Evolutionary conservation across 1,140 invertebrate genomes (phyloP), one percentile per base, ranked within the genome.

Genomic region (Aphelenchoides fujianensis): DNA sequence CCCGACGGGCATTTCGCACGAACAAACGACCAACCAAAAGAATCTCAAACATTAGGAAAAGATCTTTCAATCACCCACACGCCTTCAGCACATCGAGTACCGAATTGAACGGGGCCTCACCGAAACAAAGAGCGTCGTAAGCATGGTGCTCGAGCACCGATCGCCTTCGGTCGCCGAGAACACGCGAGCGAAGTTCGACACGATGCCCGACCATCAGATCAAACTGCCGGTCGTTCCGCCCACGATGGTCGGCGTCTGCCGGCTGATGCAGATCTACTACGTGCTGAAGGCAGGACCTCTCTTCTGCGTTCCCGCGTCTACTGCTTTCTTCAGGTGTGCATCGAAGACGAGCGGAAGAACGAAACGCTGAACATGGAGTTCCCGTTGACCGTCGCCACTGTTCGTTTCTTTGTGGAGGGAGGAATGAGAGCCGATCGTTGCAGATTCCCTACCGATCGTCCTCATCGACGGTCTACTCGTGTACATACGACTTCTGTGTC

Each of bases 201-300:
- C 89, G 70, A 89, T 88, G 70, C 86, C 30, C 7, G 55, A 82
- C 27, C 71, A 71, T 12, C 72, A 72, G 0, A 79, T 88, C n/a
- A 82, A 91, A 68, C 88, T 92, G 36, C 91, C 91, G 5, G 88
- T 91, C n/a, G 90, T 91, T 87, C 91, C 91, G 12, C 91, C 91
- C 0, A 91, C 91, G 1, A 84, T 91, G 35, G 84, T 91, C 23
- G 90, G 90, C 1, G 89, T 91, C 48, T 92, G 91, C 85, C 88
- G 90, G 70, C 86, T 92, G 27, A 88, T 92, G 36, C 90, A 92
- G 84, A 90, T 92, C 71, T 91, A 91, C 81, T 92, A 92, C 82
- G 87, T 91, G 54, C 86, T 92, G 32, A 90, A 91, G 85, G 91
- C 92, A 85, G 30, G 41, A 12, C 23, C 34, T 62, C 12, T 57